Conservation (phyloP, 2,113 vertebrate genomes). For the Toxostoma redivivum region DNA sequence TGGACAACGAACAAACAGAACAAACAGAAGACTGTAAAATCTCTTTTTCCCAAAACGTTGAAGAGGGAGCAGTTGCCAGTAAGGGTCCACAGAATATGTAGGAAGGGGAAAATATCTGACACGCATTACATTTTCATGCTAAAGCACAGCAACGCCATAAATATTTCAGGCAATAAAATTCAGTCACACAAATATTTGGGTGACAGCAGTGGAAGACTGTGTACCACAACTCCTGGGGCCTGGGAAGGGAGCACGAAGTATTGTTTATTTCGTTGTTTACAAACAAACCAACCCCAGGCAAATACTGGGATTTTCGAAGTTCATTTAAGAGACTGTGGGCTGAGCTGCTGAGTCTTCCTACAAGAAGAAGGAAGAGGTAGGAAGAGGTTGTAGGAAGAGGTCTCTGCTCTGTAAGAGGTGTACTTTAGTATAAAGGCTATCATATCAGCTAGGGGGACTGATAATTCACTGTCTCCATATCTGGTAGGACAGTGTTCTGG, state of each 20-base stretch:
- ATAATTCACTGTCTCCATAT: neutral
- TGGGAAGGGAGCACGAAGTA: neutral
- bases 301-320: neutral
- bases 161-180: slow-evolving; percentile 24
- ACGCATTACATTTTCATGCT: neutral
- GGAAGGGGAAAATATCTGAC: neutral
- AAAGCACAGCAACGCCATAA: neutral
- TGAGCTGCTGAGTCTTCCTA: neutral
- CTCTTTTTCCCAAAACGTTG: neutral
- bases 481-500: neutral
- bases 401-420: neutral
- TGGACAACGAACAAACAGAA: slow-evolving; percentile 13
- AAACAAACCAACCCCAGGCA: neutral
- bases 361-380: too few relatives aligned
- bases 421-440: neutral
- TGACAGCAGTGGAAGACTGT: neutral
- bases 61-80: neutral
- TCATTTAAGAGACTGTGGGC: neutral
- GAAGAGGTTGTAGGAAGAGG: neutral
- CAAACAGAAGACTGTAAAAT: slow-evolving; percentile 10
- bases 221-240: neutral
- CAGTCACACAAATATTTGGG: neutral
- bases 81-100: neutral
- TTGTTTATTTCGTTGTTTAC: neutral
- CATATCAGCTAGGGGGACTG: neutral